Conservation (phyloP, 2,113 vertebrate species). For the Nesoenas mayeri region DNA sequence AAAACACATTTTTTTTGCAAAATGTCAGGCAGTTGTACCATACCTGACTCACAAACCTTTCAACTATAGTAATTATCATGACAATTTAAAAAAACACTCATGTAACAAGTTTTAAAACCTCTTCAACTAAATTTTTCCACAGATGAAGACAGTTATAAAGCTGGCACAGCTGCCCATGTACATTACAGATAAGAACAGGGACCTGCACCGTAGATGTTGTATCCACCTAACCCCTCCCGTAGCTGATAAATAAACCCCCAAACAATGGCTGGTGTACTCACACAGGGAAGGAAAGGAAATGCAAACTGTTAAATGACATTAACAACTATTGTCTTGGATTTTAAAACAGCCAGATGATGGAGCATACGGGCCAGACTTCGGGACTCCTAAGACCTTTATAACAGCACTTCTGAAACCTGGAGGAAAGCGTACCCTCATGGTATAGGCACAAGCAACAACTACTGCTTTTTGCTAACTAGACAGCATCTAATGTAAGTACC, state of each 20-base stretch:
- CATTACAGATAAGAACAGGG: background rate
- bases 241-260: background rate
- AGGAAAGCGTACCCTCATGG: background rate
- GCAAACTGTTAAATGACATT: background rate
- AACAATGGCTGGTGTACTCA: background rate
- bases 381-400: background rate
- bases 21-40: background rate
- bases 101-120: background rate
- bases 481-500: conserved; percentile 31
- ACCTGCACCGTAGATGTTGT: fast-evolving
- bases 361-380: background rate
- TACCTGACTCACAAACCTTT: background rate
- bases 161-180: background rate
- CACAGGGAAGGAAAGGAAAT: background rate
- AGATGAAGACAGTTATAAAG: background rate
- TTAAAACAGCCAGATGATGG: background rate
- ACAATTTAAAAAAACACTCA: background rate
- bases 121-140: background rate
- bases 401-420: background rate
- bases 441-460: background rate
- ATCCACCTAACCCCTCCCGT: background rate
- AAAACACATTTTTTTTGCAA: background rate
- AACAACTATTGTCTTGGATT: background rate
- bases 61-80: background rate
- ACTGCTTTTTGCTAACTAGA: background rate